A percentile compares a stretch with the other conserved stretches of the same genome.
These are phyloP conservation scores for Patella caerulea DNA, from an alignment of 2,888 invertebrate species.

Conservation along the genomic window DNA sequence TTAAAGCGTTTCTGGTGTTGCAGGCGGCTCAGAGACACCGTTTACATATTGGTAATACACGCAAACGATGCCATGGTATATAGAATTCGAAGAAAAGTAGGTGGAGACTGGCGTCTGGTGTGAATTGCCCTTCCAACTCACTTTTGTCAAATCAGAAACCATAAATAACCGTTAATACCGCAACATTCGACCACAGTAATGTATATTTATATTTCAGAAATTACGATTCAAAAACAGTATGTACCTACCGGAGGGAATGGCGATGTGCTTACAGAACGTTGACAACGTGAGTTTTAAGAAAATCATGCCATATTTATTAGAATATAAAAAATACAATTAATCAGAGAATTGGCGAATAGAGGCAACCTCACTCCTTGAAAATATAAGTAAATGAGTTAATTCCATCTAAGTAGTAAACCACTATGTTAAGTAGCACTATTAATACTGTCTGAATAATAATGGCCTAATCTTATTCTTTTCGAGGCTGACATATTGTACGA, in stretches of 20 bases:
- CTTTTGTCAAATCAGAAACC: background rate
- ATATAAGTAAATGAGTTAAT: too few relatives aligned
- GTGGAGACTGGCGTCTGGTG: too few relatives aligned
- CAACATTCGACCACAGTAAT: background rate
- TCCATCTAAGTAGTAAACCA: background rate
- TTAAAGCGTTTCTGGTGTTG: too few relatives aligned
- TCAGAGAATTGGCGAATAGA: background rate
- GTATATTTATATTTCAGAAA: background rate
- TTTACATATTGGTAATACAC: too few relatives aligned
- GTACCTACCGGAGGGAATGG: background rate
- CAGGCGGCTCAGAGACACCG: too few relatives aligned
- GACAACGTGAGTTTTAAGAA: background rate
- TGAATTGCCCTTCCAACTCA: too few relatives aligned
- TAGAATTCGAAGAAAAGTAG: too few relatives aligned
- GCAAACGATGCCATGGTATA: too few relatives aligned
- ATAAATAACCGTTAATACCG: background rate
- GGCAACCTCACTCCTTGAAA: too few relatives aligned
- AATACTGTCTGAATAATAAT: too few relatives aligned
- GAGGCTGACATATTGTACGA: too few relatives aligned
- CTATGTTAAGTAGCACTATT: background rate
- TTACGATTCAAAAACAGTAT: background rate
- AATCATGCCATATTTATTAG: background rate
- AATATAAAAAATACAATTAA: background rate
- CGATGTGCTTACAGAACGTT: background rate
- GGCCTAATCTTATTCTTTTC: too few relatives aligned